A percentile compares a stretch with the other conserved stretches of the same genome.
phyloP scores from a whole-genome alignment of 2,113 vertebrate genomes.

The Catharus minimus region DNA sequence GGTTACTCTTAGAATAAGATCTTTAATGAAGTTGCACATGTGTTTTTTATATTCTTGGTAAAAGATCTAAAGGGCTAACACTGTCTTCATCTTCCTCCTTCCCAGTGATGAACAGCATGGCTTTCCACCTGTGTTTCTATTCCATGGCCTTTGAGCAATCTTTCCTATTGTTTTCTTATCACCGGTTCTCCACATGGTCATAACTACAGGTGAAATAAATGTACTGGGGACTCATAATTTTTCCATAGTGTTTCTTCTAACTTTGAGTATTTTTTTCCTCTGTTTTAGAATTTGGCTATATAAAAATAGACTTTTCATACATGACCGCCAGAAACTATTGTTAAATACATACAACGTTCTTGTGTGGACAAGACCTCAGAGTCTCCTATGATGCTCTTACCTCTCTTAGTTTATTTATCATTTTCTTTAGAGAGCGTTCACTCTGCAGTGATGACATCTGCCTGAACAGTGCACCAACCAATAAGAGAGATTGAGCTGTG shows the following conservation, averaged over 20 bases:
- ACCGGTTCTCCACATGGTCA: neutral
- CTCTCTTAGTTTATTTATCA: neutral
- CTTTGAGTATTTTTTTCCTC: neutral
- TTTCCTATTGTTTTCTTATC: neutral
- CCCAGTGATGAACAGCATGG: fast-evolving
- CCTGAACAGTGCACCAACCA: neutral
- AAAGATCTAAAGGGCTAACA: neutral
- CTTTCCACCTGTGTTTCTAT: neutral
- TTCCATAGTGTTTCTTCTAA: neutral
- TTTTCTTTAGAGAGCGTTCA: neutral
- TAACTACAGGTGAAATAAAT: neutral
- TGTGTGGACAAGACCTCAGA: neutral
- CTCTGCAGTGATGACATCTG: neutral
- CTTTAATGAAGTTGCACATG: neutral
- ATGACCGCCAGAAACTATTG: neutral
- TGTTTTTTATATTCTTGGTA: neutral
- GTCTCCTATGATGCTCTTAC: neutral
- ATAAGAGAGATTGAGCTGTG: neutral
- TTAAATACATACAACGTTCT: neutral
- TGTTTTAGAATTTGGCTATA: neutral
- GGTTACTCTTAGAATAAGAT: neutral
- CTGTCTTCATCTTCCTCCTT: neutral
- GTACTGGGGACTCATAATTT: neutral
- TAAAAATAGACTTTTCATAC: neutral
- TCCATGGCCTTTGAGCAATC: neutral